phyloP scores from a whole-genome alignment of 1,140 invertebrate genomes.

The Papilio helenus region DNA sequence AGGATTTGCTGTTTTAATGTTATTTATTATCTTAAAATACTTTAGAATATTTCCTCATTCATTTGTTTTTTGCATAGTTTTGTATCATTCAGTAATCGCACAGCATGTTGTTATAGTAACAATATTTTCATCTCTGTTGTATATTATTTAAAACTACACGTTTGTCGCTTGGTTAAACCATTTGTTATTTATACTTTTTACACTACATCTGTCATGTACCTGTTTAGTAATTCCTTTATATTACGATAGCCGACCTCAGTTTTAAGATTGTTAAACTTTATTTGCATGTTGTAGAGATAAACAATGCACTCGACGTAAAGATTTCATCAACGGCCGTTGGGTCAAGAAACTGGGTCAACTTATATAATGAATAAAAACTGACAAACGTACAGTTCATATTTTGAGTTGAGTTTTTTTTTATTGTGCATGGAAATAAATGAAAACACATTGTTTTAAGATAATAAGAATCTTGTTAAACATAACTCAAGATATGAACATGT shows the following conservation, averaged over 20 bases:
- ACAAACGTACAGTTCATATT: constrained; percentile 17
- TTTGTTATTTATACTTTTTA: background rate
- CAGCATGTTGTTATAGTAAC: background rate
- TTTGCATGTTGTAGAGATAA: constrained; percentile 25
- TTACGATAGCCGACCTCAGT: constrained; percentile 18
- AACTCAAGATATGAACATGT: background rate
- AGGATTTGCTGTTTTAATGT: background rate
- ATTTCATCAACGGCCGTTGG: constrained; percentile 28
- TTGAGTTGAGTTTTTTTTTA: constrained; percentile 5
- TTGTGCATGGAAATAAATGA: background rate
- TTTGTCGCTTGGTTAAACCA: background rate
- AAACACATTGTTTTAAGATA: background rate
- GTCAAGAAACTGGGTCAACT: constrained; percentile 31
- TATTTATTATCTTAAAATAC: background rate
- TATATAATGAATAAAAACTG: constrained; percentile 29
- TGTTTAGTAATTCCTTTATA: background rate
- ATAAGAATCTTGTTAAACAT: background rate
- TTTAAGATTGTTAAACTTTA: constrained; percentile 25
- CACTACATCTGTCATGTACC: background rate
- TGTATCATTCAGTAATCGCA: too few species aligned
- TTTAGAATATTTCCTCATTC: too few species aligned
- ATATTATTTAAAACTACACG: background rate
- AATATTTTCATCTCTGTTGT: background rate
- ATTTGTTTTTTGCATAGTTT: too few species aligned
- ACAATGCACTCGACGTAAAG: constrained; percentile 28